Evolutionary conservation across 2,888 invertebrate species (phyloP), one percentile per base, ranked within the genome.

Genomic region (Atrina japonica): DNA sequence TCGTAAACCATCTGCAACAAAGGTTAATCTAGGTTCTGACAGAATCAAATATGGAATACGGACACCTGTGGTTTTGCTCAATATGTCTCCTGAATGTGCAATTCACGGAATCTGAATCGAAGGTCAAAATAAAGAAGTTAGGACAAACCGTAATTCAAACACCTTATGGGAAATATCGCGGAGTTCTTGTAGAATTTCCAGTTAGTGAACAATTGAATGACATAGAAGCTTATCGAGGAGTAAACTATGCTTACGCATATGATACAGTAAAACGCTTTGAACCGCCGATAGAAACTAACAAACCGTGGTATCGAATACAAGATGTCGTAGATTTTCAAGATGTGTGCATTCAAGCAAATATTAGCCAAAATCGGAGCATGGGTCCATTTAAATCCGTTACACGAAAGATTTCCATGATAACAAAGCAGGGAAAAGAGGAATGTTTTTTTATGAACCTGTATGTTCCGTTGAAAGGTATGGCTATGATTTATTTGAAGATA

Each of bases 191-290:
- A 1, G 66, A 72, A 25, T 64, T 75, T 45, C 70, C 70, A 6
- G 21, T 47, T 25, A 40, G 58, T 67, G 61, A 70, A 53, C 21
- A 75, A 49, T 71, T 86, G 3, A 70, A 68, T 1, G 93, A 94
- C 11, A 97, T 97, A n/a, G 97, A 96, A 91, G 95, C 94, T 85
- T 96, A 96, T 91, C 93, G 94, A 29, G 96, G 96, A 1, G 95
- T 98, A 72, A 97, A 97, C 2, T 98, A 97, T 91, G 97, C 97
- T 29, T 96, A 35, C 40, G 14, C 40, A 23, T 23, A 40, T 11
- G 35, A 35, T n/a, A 40, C 23, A 7, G 40, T 23, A 7, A 35
- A 40, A 9, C 56, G 56, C 11, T 56, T 56, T 40, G 23, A 40
- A 40, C 35, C 56, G 5, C 56, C 56, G 18, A 40, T 23, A 9